Evolutionary conservation across 2,113 vertebrate genomes (phyloP).

Genomic region (Noturus placidus): DNA sequence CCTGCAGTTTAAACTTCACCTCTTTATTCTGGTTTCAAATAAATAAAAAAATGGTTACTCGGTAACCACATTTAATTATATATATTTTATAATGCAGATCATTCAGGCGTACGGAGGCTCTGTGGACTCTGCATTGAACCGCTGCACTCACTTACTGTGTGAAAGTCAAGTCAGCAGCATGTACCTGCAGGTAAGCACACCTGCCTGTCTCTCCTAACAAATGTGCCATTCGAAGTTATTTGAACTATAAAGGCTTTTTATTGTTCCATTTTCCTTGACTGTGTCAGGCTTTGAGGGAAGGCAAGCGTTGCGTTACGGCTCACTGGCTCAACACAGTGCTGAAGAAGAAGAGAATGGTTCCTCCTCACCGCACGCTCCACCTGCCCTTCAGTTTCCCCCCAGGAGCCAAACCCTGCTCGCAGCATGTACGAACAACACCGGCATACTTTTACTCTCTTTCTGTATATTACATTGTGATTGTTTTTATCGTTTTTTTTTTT

Average conservation of each 20-base stretch:
- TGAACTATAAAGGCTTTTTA: neutral
- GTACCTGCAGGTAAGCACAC: conserved; percentile 87
- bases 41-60: neutral
- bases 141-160: conserved; percentile 94
- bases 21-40: neutral
- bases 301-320: conserved; percentile 91
- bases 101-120: conserved; percentile 91
- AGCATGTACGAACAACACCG: conserved; percentile 79
- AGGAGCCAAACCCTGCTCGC: conserved; percentile 92
- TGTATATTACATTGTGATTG: neutral
- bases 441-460: neutral
- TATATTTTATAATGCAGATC: conserved; percentile 70
- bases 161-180: conserved; percentile 95
- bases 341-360: conserved; percentile 90
- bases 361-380: conserved; percentile 89
- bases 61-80: neutral
- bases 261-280: neutral
- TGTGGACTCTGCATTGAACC: conserved; percentile 84
- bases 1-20: neutral
- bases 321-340: conserved; percentile 93
- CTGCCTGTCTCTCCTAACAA: neutral
- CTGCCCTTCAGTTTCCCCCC: conserved; percentile 94
- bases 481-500: neutral
- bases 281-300: conserved; percentile 72
- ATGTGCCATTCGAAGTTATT: neutral